A percentile compares a stretch with the other conserved stretches of the same genome.
phyloP scores from a whole-genome alignment of 2,888 invertebrate genomes.

The Ophion obscuratus region DNA sequence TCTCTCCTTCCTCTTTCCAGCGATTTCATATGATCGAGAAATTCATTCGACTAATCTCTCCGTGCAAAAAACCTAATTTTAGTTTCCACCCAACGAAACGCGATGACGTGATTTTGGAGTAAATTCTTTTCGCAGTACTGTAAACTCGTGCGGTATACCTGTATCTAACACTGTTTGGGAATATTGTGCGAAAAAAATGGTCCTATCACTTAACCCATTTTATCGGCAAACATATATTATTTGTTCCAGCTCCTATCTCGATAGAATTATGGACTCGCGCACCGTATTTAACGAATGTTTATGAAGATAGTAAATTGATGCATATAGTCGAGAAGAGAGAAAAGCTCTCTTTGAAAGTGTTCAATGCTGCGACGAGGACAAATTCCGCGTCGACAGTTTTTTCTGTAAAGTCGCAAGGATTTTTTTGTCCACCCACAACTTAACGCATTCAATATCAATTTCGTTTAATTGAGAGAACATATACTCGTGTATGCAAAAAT shows the following conservation, averaged over 20 bases:
- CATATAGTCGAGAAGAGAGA: background rate
- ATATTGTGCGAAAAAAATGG: conserved; percentile 35
- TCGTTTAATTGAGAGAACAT: no score
- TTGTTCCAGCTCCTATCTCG: conserved; percentile 18
- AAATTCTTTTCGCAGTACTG: conserved; percentile 48
- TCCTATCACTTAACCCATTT: conserved; percentile 44
- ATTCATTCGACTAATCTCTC: conserved; percentile 28
- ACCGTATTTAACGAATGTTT: conserved; percentile 42
- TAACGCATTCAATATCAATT: no score
- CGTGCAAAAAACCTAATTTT: conserved; percentile 40
- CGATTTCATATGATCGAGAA: background rate
- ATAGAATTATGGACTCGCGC: conserved; percentile 33
- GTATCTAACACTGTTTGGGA: conserved; percentile 1
- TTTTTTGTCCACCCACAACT: background rate
- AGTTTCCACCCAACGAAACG: conserved; percentile 2
- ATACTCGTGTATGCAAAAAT: background rate
- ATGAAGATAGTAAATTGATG: conserved; percentile 41
- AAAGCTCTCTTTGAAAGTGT: conserved; percentile 3
- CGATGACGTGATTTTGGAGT: conserved; percentile 37
- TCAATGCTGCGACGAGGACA: conserved; percentile 11
- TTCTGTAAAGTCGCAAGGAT: background rate
- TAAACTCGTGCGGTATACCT: conserved; percentile 4
- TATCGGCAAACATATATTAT: conserved; percentile 31
- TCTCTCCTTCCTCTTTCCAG: background rate
- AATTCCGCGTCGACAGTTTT: conserved; percentile 13